phyloP scores from a whole-genome alignment of 92 coral and sea anemone genomes.

The Nematostella vectensis region DNA sequence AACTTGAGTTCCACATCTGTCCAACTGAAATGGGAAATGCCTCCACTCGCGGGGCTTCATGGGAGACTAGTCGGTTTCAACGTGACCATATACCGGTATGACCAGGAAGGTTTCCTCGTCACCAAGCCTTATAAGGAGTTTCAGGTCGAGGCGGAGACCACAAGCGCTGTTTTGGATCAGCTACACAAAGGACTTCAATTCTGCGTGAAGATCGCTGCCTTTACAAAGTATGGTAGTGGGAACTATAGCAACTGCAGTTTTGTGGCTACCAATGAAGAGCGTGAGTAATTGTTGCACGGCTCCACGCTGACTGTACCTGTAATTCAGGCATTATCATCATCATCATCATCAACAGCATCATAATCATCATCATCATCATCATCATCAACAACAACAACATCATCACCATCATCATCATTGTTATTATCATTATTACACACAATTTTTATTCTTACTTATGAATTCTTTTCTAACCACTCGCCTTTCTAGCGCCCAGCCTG shows the following conservation, averaged over 20 bases:
- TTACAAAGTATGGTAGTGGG: slow-evolving; percentile 29
- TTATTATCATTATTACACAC: too few species aligned
- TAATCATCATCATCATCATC: too few species aligned
- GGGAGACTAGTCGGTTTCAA: slow-evolving; percentile 35
- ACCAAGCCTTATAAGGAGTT: not conserved
- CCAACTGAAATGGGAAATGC: slow-evolving; percentile 33
- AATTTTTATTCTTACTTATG: too few species aligned
- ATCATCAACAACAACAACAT: too few species aligned
- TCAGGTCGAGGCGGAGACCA: not conserved
- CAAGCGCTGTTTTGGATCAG: slow-evolving; percentile 5
- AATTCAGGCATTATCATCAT: too few species aligned
- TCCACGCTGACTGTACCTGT: too few species aligned
- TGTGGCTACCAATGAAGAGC: slow-evolving; percentile 16
- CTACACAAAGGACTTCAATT: slow-evolving; percentile 8
- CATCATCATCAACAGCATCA: too few species aligned
- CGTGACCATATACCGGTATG: slow-evolving; percentile 9
- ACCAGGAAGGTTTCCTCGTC: not conserved
- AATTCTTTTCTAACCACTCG: not conserved
- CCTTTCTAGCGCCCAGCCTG: slow-evolving; percentile 3
- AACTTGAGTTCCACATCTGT: slow-evolving; percentile 27
- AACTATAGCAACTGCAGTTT: slow-evolving; percentile 14
- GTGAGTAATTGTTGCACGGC: slow-evolving; percentile 2
- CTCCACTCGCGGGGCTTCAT: slow-evolving; percentile 12
- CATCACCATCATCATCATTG: too few species aligned
- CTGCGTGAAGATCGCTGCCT: slow-evolving; percentile 30